phyloP scores from a whole-genome alignment of 1,140 invertebrate genomes.

The Bombus fervidus region DNA sequence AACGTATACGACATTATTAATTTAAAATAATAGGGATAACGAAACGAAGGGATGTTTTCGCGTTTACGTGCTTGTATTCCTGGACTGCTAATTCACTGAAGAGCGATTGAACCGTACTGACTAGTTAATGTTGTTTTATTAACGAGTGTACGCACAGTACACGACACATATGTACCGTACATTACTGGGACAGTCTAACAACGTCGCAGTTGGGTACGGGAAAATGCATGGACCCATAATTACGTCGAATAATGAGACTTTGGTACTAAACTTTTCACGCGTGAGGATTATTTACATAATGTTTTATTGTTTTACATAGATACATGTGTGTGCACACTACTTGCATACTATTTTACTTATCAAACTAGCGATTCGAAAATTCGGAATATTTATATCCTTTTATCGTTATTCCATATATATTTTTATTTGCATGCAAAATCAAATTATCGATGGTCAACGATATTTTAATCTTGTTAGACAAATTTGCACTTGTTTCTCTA shows the following conservation, averaged over 20 bases:
- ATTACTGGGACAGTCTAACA: constrained; percentile 45
- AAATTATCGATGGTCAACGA: neutral
- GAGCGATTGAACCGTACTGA: constrained; percentile 56
- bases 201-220: constrained; percentile 17
- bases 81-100: constrained; percentile 59
- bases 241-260: constrained; percentile 59
- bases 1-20: neutral
- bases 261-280: constrained; percentile 20
- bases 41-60: neutral
- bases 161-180: constrained; percentile 33
- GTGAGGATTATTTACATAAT: constrained; percentile 21
- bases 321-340: neutral
- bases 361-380: neutral
- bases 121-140: constrained; percentile 63
- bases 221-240: constrained; percentile 53
- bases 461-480: neutral
- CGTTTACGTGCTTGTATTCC: constrained; percentile 8
- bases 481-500: neutral
- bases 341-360: neutral
- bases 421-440: neutral
- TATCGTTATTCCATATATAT: neutral
- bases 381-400: neutral
- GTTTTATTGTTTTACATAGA: constrained; percentile 29
- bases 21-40: no score
- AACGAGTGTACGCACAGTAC: constrained; percentile 41